Evolutionary conservation across 2,113 vertebrate genomes (phyloP), one percentile per base, ranked within the genome.

Genomic region (Lepisosteus oculatus): DNA sequence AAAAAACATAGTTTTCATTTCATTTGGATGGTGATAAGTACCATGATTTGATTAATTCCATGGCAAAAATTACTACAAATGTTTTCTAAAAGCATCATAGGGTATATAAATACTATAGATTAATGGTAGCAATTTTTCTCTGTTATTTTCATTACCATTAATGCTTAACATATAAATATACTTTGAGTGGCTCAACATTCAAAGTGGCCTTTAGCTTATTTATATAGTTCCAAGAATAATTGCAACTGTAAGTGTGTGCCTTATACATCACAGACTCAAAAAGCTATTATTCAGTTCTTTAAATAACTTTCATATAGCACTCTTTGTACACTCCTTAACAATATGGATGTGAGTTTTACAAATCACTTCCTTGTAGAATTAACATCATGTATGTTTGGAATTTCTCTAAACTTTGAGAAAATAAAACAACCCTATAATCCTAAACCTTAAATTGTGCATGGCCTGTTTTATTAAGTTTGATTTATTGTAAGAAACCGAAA

Each of bases 151-250:
- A 13, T 44, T 15, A 15, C 15, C 44, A 43, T 43, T 65, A 14
- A 13, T n/a, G 47, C 29, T 55, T 43, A 66, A 29, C 44, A 66
- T 67, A 67, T 15, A 67, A 67, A 67, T 29, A 67, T 65, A 12
- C 43, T 42, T 45, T 66, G 43, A 44, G 6, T 55, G 14, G 17
- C 45, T 55, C 14, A 55, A 70, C 43, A 51, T 41, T 62, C 57
- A 70, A 41, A 15, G 44, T 14, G 15, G 45, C 66, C 4, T 45
- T 68, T 17, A 15, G 9, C 17, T 4, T 43, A 43, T 14, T 5
- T n/a, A 15, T 15, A 9, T 68, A 55, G 8, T 68, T 68, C 55
- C 14, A 13, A 9, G 59, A 55, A 43, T 4, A 59, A 43, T 29
- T 29, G 29, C 29, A 65, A 1, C 11, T 13, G 29, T 29, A 8